A percentile compares a stretch with the other conserved stretches of the same genome.
phyloP scores from a whole-genome alignment of 1,140 invertebrate species.

The Trinorchestia longiramus region DNA sequence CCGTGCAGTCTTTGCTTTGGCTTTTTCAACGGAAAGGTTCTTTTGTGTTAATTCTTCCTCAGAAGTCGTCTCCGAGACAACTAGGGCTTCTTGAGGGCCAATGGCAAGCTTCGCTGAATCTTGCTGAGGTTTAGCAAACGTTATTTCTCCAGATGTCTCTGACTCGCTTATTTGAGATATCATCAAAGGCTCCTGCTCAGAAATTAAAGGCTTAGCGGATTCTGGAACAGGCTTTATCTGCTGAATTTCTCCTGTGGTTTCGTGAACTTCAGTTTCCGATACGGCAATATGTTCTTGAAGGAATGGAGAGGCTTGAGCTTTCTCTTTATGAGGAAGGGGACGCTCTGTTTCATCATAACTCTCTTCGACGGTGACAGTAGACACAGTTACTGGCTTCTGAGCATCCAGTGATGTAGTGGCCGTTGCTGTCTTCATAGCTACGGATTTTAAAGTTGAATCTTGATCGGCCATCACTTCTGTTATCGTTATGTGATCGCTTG shows the following conservation, averaged over 20 bases:
- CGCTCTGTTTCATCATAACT: constrained; percentile 63
- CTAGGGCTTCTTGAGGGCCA: constrained; percentile 72
- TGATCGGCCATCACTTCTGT: constrained; percentile 71
- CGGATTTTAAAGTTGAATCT: constrained; percentile 69
- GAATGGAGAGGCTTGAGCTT: constrained; percentile 71
- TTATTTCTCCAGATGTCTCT: constrained; percentile 71
- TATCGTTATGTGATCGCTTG: constrained; percentile 73
- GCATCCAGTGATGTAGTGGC: constrained; percentile 60
- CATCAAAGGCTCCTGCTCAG: constrained; percentile 72
- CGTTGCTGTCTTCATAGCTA: constrained; percentile 54
- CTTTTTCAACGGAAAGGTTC: constrained; percentile 57
- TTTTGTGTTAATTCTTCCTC: constrained; percentile 69
- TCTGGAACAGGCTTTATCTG: constrained; percentile 67
- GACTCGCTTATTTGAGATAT: constrained; percentile 73
- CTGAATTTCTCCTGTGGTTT: constrained; percentile 70
- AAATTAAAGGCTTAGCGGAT: constrained; percentile 72
- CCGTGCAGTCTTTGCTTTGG: constrained; percentile 57
- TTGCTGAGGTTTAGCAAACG: constrained; percentile 69
- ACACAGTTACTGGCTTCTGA: constrained; percentile 61
- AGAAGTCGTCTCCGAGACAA: constrained; percentile 72
- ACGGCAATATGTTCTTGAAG: constrained; percentile 74
- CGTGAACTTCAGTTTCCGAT: constrained; percentile 72
- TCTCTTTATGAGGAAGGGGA: constrained; percentile 70
- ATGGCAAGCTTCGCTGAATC: constrained; percentile 72
- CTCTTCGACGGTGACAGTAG: constrained; percentile 57